These are phyloP conservation scores for Tipula vernalis DNA, from an alignment of 2,888 invertebrate genomes.

Conservation along the genomic window DNA sequence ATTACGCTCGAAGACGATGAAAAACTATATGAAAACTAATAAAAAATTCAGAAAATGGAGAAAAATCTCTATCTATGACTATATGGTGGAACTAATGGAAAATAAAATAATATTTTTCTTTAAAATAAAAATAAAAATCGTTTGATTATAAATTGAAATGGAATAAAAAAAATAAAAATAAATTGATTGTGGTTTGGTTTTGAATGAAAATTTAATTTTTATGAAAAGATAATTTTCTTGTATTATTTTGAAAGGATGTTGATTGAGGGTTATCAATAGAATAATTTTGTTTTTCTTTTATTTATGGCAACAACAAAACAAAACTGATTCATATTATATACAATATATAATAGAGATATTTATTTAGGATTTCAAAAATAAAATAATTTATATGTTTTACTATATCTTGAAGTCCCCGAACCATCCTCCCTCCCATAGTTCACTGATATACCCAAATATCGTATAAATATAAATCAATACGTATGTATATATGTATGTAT, in stretches of 20 bases:
- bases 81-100: neutral
- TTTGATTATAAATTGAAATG: neutral
- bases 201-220: neutral
- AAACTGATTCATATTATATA: neutral
- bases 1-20: neutral
- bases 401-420: neutral
- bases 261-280: neutral
- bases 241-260: neutral
- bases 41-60: neutral
- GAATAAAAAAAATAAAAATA: neutral
- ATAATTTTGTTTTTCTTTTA: neutral
- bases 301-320: neutral
- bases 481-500: neutral
- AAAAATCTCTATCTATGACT: neutral
- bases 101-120: neutral
- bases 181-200: neutral
- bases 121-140: neutral
- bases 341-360: neutral
- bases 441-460: neutral
- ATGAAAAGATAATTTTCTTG: neutral
- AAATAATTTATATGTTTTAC: neutral
- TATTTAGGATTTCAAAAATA: neutral
- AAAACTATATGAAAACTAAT: neutral
- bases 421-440: too few relatives aligned
- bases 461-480: neutral